Base-by-base conservation (phyloP, 1,140 invertebrate genomes). In the Heterodera carotae region DNA sequence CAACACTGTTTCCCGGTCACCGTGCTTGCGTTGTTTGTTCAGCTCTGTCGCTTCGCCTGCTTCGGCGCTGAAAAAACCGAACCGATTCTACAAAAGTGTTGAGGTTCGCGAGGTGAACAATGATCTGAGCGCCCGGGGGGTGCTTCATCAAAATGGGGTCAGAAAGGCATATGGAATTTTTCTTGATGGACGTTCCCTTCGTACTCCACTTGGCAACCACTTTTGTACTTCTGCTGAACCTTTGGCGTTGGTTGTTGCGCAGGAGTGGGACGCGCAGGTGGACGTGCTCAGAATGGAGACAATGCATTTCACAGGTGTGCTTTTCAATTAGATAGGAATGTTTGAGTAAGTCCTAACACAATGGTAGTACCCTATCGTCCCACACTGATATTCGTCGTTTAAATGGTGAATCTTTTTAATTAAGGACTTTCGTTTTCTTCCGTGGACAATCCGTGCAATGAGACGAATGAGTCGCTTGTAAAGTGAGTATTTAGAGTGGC, bases 251-350 rank as follows among this genome's bases (percentile, higher is more conserved):
- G 94, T 93, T 22, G 91, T 98, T 56, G 94, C 94, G 4, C 91
- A 92, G 67, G 95, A 98, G 91, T 98, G 95, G 93, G 92, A 94
- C 83, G 89, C 91, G n/a, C 94, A 97, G 87, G 91, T 92, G 78
- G 91, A 93, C 53, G 89, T 90, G 75, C 93, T 98, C 75, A 89
- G 92, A 75, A 91, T 91, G 83, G 91, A 92, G 76, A 88, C 94
- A 92, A 87, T 86, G 85, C 81, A 80, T 29, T 77, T 87, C 22
- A 96, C 93, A 29, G 91, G 72, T 74, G 56, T n/a, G n/a, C n/a
- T n/a, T n/a, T n/a, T n/a, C n/a, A n/a, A n/a, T n/a, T n/a, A n/a
- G n/a, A n/a, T n/a, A n/a, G n/a, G n/a, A n/a, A n/a, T n/a, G n/a
- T n/a, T n/a, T n/a, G n/a, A n/a, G n/a, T n/a, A n/a, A n/a, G n/a